phyloP scores from a whole-genome alignment of 2,797 vertebrate species.

The Dermochelys coriacea region DNA sequence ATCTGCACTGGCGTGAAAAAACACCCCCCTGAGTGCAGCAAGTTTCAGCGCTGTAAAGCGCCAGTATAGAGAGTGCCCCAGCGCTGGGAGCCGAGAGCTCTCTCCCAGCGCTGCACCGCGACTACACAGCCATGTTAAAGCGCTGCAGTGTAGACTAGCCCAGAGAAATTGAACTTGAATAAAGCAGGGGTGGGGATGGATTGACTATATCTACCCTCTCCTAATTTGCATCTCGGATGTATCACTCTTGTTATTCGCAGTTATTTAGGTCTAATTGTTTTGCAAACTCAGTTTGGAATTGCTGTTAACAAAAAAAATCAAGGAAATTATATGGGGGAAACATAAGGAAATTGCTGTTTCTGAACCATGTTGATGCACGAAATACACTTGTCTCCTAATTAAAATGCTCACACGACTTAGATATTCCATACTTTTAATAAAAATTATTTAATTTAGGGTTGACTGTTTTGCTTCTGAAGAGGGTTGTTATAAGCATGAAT shows the following conservation, averaged over 20 bases:
- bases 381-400: not conserved
- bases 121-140: no score
- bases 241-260: not conserved
- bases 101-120: no score
- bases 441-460: not conserved
- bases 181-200: not conserved
- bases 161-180: not conserved
- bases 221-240: not conserved
- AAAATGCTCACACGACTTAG: fast-evolving
- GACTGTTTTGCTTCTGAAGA: not conserved
- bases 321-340: not conserved
- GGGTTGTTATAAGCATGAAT: not conserved
- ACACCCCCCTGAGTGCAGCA: no score
- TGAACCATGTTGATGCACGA: not conserved
- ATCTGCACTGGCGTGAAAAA: no score
- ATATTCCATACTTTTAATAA: not conserved
- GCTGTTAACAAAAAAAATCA: not conserved
- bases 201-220: not conserved
- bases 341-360: not conserved
- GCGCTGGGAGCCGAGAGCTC: no score
- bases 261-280: not conserved
- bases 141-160: no score
- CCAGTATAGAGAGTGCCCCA: no score
- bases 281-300: not conserved
- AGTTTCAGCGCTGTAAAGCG: no score